Conservation (phyloP, 1,140 invertebrate species). For the Elysia chlorotica region DNA sequence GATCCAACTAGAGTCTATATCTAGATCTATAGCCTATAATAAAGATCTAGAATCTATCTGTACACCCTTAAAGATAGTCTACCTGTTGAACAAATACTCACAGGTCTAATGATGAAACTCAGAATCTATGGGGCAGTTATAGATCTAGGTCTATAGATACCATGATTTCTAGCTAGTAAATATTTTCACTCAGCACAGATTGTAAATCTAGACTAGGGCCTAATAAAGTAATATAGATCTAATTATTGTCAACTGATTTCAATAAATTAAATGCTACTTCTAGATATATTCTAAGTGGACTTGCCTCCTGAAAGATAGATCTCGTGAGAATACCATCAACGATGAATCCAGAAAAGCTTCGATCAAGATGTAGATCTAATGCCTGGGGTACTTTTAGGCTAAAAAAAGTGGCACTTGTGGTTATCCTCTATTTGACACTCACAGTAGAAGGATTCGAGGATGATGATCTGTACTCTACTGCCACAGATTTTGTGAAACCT, state of each 20-base stretch:
- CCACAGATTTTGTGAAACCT: background rate
- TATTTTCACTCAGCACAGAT: no score
- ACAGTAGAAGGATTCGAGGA: constrained; percentile 1
- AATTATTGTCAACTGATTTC: no score
- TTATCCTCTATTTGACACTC: background rate
- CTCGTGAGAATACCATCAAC: no score
- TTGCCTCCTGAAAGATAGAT: no score
- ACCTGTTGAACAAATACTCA: background rate
- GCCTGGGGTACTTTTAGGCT: background rate
- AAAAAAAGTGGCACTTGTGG: background rate
- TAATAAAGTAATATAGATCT: no score
- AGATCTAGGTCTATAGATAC: background rate
- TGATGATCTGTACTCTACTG: constrained; percentile 13
- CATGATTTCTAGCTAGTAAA: no score
- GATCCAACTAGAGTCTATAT: background rate
- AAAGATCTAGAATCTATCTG: background rate
- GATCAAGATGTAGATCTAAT: background rate
- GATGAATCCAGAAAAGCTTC: no score
- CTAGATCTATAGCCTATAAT: background rate
- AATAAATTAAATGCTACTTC: no score
- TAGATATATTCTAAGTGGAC: no score
- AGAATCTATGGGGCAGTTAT: background rate
- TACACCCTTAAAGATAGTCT: background rate
- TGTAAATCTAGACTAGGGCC: background rate
- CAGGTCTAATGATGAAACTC: background rate